Conservation (phyloP, 2,113 vertebrate species). For the Cricetomys ansorgei region DNA sequence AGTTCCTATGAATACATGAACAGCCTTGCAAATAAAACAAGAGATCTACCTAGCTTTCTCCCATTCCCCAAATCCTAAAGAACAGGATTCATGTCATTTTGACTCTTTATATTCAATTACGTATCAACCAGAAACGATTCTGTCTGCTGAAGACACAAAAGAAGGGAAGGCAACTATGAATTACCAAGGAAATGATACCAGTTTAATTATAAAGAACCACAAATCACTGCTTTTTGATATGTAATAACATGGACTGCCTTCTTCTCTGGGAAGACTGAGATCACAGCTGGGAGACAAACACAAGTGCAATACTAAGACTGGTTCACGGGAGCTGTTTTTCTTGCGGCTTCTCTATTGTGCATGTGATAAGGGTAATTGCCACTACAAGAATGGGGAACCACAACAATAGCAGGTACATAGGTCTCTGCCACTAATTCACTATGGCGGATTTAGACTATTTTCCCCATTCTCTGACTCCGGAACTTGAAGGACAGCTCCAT, state of each 20-base stretch:
- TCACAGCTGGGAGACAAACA: rapidly evolving
- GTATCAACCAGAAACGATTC: not conserved
- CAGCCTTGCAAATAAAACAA: not conserved
- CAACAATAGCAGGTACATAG: not conserved
- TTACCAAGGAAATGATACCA: not conserved
- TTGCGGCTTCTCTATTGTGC: not conserved
- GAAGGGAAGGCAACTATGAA: not conserved
- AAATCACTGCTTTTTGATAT: not conserved
- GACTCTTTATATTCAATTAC: not conserved
- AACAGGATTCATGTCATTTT: not conserved
- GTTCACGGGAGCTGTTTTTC: not conserved
- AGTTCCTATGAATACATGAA: not conserved
- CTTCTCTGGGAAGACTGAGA: not conserved
- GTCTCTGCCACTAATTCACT: conserved; percentile 27
- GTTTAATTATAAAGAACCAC: not conserved
- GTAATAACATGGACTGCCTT: not conserved
- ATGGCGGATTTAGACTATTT: not conserved
- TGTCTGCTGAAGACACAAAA: not conserved
- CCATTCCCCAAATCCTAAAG: not conserved
- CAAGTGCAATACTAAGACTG: not conserved
- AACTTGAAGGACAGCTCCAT: not conserved
- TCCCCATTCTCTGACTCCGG: not conserved
- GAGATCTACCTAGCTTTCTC: not conserved
- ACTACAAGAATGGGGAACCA: not conserved
- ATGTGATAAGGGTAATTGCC: conserved; percentile 6